These are phyloP conservation scores for Luffia ferchaultella DNA, from an alignment of 2,888 invertebrate species.

Conservation along the genomic window DNA sequence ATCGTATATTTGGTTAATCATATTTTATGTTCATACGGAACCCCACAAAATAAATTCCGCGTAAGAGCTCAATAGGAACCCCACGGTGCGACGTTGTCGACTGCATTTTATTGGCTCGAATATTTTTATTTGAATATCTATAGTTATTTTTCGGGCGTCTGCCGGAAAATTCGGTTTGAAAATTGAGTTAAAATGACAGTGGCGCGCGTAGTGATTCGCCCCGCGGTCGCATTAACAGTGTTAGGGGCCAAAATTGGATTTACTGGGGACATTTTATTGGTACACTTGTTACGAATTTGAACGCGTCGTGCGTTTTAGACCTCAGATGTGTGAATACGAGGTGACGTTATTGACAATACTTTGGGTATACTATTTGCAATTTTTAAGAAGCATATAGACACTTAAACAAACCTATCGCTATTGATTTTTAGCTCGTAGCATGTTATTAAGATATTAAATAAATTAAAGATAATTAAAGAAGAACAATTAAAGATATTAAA, in stretches of 20 bases:
- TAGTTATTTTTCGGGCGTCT: slow-evolving; percentile 19
- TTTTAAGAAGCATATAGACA: too few relatives aligned
- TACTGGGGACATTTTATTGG: slow-evolving; percentile 57
- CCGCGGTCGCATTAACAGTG: slow-evolving; percentile 59
- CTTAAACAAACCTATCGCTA: too few relatives aligned
- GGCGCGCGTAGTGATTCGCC: slow-evolving; percentile 63
- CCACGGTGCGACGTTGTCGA: neutral
- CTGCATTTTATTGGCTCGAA: slow-evolving; percentile 44
- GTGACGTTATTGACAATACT: neutral
- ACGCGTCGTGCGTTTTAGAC: slow-evolving; percentile 24
- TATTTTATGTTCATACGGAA: too few relatives aligned
- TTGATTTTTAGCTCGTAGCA: too few relatives aligned
- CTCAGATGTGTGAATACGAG: neutral
- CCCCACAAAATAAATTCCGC: too few relatives aligned
- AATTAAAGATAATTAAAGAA: too few relatives aligned
- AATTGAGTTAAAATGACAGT: slow-evolving; percentile 67
- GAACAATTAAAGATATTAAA: too few relatives aligned
- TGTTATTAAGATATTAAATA: too few relatives aligned
- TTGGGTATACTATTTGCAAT: too few relatives aligned
- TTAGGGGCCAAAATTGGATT: slow-evolving; percentile 64
- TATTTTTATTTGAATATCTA: slow-evolving; percentile 49
- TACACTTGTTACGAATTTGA: slow-evolving; percentile 60
- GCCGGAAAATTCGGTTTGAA: slow-evolving; percentile 31
- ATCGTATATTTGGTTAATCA: too few relatives aligned
- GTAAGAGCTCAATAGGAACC: neutral